These are phyloP conservation scores for Cryptophagus acutangulus DNA, from an alignment of 2,888 invertebrate species.

Conservation along the genomic window DNA sequence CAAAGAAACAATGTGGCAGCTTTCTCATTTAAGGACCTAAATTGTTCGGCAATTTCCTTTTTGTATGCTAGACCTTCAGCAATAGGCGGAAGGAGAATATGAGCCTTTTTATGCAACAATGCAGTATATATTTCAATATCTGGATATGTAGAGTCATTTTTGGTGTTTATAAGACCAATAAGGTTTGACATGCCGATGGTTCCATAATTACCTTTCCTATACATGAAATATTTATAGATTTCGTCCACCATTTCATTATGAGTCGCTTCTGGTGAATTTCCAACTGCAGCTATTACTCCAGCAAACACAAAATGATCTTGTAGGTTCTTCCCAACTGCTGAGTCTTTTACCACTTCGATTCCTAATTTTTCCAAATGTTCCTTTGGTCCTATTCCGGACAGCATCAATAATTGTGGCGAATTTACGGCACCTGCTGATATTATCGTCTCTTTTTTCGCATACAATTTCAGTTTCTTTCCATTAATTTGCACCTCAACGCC, in stretches of 20 bases:
- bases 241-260: conserved; percentile 8
- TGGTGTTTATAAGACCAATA: conserved; percentile 54
- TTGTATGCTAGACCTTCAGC: conserved; percentile 48
- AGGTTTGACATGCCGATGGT: conserved; percentile 52
- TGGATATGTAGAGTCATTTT: conserved; percentile 53
- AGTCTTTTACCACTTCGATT: conserved; percentile 57
- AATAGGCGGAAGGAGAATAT: conserved; percentile 53
- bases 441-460: conserved; percentile 74
- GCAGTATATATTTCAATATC: conserved; percentile 56
- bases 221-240: conserved; percentile 49
- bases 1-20: conserved; percentile 47
- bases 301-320: conserved; percentile 60
- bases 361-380: conserved; percentile 54
- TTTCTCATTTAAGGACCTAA: conserved; percentile 53
- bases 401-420: conserved; percentile 84
- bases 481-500: conserved; percentile 64
- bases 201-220: conserved; percentile 49
- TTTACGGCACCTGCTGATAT: conserved; percentile 82
- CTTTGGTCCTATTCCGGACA: conserved; percentile 65
- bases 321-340: conserved; percentile 63
- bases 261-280: conserved; percentile 21
- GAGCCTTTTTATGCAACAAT: conserved; percentile 36
- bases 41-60: conserved; percentile 51
- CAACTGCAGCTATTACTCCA: conserved; percentile 42
- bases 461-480: conserved; percentile 44